A percentile compares a stretch with the other conserved stretches of the same genome.
Evolutionary conservation across 2,888 invertebrate genomes (phyloP).

Genomic region (Lithophane socia): DNA sequence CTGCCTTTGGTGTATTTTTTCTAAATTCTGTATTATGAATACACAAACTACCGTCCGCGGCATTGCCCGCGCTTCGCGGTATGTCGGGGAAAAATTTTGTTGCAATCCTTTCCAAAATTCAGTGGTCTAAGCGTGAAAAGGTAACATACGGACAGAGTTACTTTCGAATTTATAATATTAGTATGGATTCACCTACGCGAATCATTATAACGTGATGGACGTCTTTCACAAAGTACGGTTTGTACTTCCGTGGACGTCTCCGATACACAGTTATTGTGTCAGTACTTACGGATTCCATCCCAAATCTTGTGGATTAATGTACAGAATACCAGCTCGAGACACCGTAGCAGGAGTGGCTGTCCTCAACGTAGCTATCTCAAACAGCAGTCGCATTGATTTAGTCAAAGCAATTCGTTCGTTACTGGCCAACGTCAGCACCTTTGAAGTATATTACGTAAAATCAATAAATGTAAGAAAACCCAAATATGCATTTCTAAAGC

Average conservation of each 20-base stretch:
- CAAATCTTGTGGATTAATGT: constrained; percentile 97
- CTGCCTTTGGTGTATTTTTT: neutral
- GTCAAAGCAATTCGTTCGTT: constrained; percentile 98
- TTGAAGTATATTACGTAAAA: neutral
- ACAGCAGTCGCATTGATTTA: constrained; percentile 96
- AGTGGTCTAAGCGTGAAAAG: too few species aligned
- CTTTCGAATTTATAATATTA: too few species aligned
- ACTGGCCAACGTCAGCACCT: constrained; percentile 97
- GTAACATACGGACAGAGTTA: too few species aligned
- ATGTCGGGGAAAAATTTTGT: too few species aligned
- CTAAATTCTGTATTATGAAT: neutral
- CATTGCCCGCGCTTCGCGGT: too few species aligned
- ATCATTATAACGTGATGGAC: neutral
- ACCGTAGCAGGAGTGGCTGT: constrained; percentile 99
- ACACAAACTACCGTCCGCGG: too few species aligned
- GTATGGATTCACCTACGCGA: neutral
- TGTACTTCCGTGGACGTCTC: neutral
- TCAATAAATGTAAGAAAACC: constrained; percentile 2
- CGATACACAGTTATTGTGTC: neutral
- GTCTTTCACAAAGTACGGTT: neutral
- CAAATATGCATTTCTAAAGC: neutral
- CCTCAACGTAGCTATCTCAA: constrained; percentile 97
- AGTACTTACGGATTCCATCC: constrained; percentile 97
- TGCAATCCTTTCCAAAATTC: too few species aligned
- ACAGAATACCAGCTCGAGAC: constrained; percentile 98